These are phyloP conservation scores for Phaedon cochleariae DNA, from an alignment of 2,888 invertebrate species.

Conservation along the genomic window DNA sequence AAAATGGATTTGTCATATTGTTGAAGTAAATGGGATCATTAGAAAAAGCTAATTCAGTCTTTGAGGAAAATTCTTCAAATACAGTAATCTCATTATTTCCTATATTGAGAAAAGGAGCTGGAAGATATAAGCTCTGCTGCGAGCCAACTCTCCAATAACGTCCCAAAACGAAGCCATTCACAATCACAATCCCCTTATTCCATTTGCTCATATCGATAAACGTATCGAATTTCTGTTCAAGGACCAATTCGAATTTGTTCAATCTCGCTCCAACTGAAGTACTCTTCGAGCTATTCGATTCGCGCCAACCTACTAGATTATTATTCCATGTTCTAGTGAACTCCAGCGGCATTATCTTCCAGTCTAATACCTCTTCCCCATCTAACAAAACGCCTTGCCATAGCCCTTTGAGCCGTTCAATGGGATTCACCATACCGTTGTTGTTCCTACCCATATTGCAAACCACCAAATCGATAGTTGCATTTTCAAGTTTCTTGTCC, in stretches of 20 bases:
- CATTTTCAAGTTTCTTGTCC: constrained; percentile 40
- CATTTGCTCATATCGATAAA: constrained; percentile 24
- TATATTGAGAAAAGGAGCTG: constrained; percentile 72
- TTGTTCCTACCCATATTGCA: constrained; percentile 89
- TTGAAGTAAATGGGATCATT: no score
- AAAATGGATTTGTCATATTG: no score
- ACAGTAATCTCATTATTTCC: constrained; percentile 59
- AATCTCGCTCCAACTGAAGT: no score
- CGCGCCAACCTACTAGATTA: constrained; percentile 51
- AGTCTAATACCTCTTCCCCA: constrained; percentile 51
- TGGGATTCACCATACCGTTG: constrained; percentile 61
- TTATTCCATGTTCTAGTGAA: constrained; percentile 58
- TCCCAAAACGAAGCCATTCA: constrained; percentile 86
- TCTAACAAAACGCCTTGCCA: constrained; percentile 59
- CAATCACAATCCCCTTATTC: constrained; percentile 63
- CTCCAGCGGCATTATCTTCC: constrained; percentile 63
- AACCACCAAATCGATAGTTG: constrained; percentile 61
- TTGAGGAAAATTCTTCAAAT: constrained; percentile 52
- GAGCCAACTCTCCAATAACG: constrained; percentile 87
- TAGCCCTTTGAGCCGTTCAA: constrained; percentile 55
- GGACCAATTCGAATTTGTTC: no score
- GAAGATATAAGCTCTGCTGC: constrained; percentile 82
- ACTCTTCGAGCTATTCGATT: neutral
- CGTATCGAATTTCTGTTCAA: neutral
- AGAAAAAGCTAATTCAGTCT: constrained; percentile 42